Conservation (phyloP, 2,797 vertebrate genomes). For the Myotis vivesi region DNA sequence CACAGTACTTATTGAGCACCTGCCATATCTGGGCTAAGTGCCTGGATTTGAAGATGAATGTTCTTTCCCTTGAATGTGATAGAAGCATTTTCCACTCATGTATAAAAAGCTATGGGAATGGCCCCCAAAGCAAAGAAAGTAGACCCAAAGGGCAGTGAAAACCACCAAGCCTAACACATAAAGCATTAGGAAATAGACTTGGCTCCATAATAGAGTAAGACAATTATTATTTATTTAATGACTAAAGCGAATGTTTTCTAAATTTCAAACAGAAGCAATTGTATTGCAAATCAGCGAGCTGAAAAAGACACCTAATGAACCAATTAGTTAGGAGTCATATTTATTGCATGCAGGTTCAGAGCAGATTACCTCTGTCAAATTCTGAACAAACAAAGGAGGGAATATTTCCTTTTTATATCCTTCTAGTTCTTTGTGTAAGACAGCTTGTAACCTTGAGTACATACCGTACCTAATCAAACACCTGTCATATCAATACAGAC, state of each 20-base stretch:
- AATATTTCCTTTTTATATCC: too few species aligned
- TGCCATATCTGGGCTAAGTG: neutral
- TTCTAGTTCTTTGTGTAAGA: too few species aligned
- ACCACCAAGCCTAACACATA: neutral
- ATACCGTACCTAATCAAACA: too few species aligned
- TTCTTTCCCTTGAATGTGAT: neutral
- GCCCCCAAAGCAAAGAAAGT: neutral
- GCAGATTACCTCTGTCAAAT: too few species aligned
- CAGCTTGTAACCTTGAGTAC: too few species aligned
- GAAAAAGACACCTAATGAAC: too few species aligned
- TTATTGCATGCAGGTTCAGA: too few species aligned
- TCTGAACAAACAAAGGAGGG: too few species aligned
- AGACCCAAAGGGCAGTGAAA: neutral
- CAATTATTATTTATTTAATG: neutral
- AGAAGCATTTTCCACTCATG: neutral
- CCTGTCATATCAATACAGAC: too few species aligned
- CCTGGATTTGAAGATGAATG: constrained; percentile 10
- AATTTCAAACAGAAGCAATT: constrained; percentile 18
- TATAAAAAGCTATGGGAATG: neutral
- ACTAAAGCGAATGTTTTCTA: neutral
- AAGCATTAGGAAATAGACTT: neutral
- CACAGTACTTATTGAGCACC: neutral
- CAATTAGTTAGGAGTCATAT: too few species aligned
- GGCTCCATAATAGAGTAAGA: neutral
- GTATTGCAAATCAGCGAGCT: too few species aligned